Base-by-base conservation (phyloP, 2,888 invertebrate species). In the Eugnorisma glareosa region DNA sequence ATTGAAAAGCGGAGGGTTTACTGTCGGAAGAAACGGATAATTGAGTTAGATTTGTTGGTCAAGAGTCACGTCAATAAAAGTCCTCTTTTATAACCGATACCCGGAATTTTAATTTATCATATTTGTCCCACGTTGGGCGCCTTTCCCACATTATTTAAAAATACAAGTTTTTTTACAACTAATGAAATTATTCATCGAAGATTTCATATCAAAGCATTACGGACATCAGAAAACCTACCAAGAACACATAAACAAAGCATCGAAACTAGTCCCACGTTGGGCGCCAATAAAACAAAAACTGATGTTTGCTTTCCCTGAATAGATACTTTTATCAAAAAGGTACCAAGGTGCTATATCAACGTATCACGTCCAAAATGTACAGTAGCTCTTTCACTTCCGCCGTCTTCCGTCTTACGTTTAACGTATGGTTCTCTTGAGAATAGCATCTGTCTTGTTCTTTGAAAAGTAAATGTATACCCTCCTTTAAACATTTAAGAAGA, bases 401-500 rank as follows among this genome's bases (percentile, higher is more conserved):
- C 40, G 40, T 40, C 40, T 31, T 28, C 43, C 6, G 13, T 63
- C 31, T 75, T 31, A 43, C 7, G 4, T 40, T 67, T 40, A 67
- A 67, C 31, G 43, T 64, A 75, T 57, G 28, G 28, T 57, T 7
- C 76, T 40, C 81, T 5, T 4, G 67, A 82, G 75, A 40, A 35
- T 54, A 75, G 54, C 43, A 63, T 54, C 40, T 28, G 40, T 68
- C 40, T 82, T 28, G n/a, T 31, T 28, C 24, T 40, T 24, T 57
- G 24, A 67, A 64, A 64, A 40, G 40, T 35, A 40, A 68, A 64
- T 68, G 45, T 48, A 28, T 73, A 35, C 10, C 35, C n/a, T 59
- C 57, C 37, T 35, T 43, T 68, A 59, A 82, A 68, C n/a, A 68
- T 76, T 75, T 57, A 64, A 28, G 15, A 54, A 48, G 8, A 82